Evolutionary conservation across 1,140 invertebrate species (phyloP).

Genomic region (Trachymyrmex cornetzi): DNA sequence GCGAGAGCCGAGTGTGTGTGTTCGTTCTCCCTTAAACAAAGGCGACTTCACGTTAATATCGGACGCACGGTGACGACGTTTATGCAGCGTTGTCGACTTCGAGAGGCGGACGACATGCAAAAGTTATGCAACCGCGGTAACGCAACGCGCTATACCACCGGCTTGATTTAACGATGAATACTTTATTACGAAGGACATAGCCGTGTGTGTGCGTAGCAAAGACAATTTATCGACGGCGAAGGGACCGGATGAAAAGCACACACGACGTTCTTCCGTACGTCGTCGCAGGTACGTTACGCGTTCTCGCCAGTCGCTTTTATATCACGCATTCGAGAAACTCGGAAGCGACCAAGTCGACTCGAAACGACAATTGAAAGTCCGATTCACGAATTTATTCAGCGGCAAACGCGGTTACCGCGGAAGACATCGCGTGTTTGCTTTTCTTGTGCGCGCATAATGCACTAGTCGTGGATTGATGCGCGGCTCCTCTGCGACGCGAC

Average conservation of each 20-base stretch:
- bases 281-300: background rate
- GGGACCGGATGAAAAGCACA: slow-evolving; percentile 65
- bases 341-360: slow-evolving; percentile 39
- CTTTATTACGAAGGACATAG: slow-evolving; percentile 65
- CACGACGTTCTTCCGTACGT: slow-evolving; percentile 43
- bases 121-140: slow-evolving; percentile 55
- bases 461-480: slow-evolving; percentile 46
- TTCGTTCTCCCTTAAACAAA: slow-evolving; percentile 39
- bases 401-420: slow-evolving; percentile 29
- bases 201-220: background rate
- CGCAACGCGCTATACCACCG: slow-evolving; percentile 17
- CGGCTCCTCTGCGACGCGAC: slow-evolving; percentile 25
- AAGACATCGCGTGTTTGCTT: slow-evolving; percentile 27
- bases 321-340: slow-evolving; percentile 16
- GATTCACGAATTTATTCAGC: slow-evolving; percentile 46
- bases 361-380: slow-evolving; percentile 49
- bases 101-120: slow-evolving; percentile 45
- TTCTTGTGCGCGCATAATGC: slow-evolving; percentile 38
- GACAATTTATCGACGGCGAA: slow-evolving; percentile 72
- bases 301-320: slow-evolving; percentile 45
- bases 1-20: background rate
- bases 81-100: slow-evolving; percentile 27
- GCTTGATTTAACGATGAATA: slow-evolving; percentile 73
- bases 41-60: slow-evolving; percentile 45
- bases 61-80: slow-evolving; percentile 28